Base-by-base conservation (phyloP, 1,140 invertebrate species). In the Drosophila baimaii region DNA sequence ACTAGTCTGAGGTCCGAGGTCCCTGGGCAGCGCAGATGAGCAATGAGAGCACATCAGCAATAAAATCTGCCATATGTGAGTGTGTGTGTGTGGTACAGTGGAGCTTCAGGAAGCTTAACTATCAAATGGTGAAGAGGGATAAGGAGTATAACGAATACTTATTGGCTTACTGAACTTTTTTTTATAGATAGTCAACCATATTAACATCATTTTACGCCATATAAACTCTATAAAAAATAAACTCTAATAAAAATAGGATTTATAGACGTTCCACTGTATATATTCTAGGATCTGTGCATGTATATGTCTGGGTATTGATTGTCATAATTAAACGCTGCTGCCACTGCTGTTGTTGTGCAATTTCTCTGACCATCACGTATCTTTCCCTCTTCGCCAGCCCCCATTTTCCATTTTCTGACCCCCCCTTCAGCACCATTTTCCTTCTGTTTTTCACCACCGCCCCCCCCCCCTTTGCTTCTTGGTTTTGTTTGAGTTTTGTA, bases 261-360 rank as follows among this genome's bases (percentile, higher is more conserved):
- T 39, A 23, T 17, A 3, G 9, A 43, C 21, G n/a, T 2, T 46
- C 1, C 13, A 70, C 68, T 70, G 39, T 69, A 56, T 46, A 35
- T 69, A 55, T 68, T 54, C 12, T n/a, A 39, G 57, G 46, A 62
- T 68, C 35, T 47, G 39, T 59, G 51, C 56, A 29, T 44, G 39
- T 43, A 13, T 79, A 31, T 79, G 63, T 77, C 35, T 65, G 66
- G 61, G 77, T 88, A 88, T 88, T 88, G 83, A 88, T 88, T 88
- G 83, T 89, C 83, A 88, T 88, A 88, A 88, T 88, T 88, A 88
- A 88, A 88, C 80, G 83, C 83, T 86, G 51, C 61, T 62, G 29
- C 17, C 23, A 19, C 21, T 59, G 44, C 4, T 44, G 19, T 7
- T 74, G 57, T n/a, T 54, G 63, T 71, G 52, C 76, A 71, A 58